These are phyloP conservation scores for Hyla sarda DNA, from an alignment of 2,113 vertebrate species.

Conservation along the genomic window DNA sequence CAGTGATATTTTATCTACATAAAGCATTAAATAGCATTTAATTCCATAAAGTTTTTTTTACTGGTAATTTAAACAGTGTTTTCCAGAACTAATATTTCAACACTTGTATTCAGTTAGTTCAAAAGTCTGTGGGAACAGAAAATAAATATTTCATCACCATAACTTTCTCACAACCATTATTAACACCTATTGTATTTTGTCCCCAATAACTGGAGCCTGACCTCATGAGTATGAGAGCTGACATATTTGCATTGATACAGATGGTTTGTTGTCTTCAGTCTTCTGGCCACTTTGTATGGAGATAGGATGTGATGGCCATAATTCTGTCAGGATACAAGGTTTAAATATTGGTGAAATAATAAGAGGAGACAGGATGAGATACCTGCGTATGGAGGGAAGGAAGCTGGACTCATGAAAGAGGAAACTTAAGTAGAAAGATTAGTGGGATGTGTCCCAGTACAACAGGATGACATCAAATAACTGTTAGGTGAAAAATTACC, in stretches of 20 bases:
- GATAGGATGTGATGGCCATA: conserved; percentile 11
- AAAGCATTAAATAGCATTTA: not conserved
- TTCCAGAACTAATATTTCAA: not conserved
- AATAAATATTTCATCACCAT: conserved; percentile 15
- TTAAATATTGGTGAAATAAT: not conserved
- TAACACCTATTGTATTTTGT: conserved; percentile 14
- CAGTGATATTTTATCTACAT: too few relatives aligned
- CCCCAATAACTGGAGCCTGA: not conserved
- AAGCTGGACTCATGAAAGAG: conserved; percentile 41
- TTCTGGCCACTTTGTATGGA: not conserved
- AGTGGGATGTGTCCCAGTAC: not conserved
- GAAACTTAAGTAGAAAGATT: conserved; percentile 39
- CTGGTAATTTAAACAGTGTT: not conserved
- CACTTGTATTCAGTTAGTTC: not conserved
- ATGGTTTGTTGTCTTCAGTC: not conserved
- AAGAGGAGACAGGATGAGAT: conserved; percentile 10
- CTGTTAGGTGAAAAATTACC: conserved; percentile 4
- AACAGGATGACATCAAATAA: conserved; percentile 30
- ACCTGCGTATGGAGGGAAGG: conserved; percentile 27
- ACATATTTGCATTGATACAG: conserved; percentile 3
- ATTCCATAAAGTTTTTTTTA: not conserved
- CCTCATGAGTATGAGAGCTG: not conserved
- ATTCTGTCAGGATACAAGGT: conserved; percentile 19
- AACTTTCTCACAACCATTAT: conserved; percentile 23
- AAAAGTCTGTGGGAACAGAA: not conserved